Evolutionary conservation across 2,888 invertebrate species (phyloP).

Genomic region (Leptinotarsa rubiginosa): DNA sequence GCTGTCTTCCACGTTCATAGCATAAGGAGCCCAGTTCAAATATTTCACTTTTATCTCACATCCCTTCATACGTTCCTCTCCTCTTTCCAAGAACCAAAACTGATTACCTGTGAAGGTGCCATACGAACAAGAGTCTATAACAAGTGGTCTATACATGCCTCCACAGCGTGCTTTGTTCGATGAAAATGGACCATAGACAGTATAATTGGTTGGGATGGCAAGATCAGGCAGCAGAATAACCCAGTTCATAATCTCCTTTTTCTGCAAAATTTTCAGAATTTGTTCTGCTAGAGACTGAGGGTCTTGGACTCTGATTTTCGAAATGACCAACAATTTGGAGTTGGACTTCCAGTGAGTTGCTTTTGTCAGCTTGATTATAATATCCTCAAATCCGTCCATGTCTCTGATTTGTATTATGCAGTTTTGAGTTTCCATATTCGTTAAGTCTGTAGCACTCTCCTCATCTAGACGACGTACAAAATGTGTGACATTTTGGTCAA

Average conservation of each 20-base stretch:
- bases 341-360: background rate
- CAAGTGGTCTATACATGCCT: background rate
- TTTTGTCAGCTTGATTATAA: background rate
- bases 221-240: background rate
- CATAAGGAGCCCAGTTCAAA: background rate
- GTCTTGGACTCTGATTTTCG: background rate
- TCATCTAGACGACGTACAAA: background rate
- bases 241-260: background rate
- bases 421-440: background rate
- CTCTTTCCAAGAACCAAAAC: background rate
- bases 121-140: background rate
- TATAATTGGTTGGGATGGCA: background rate
- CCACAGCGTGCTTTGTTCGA: background rate
- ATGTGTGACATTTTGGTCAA: background rate
- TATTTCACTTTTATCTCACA: background rate
- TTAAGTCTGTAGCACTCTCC: background rate
- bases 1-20: background rate
- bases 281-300: background rate
- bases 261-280: background rate
- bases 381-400: background rate
- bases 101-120: background rate
- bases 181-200: background rate
- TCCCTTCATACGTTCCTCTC: background rate
- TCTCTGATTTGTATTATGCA: constrained; percentile 1
- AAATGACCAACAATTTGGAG: background rate